Evolutionary conservation across 2,113 vertebrate genomes (phyloP).

Genomic region (Prolemur simus): DNA sequence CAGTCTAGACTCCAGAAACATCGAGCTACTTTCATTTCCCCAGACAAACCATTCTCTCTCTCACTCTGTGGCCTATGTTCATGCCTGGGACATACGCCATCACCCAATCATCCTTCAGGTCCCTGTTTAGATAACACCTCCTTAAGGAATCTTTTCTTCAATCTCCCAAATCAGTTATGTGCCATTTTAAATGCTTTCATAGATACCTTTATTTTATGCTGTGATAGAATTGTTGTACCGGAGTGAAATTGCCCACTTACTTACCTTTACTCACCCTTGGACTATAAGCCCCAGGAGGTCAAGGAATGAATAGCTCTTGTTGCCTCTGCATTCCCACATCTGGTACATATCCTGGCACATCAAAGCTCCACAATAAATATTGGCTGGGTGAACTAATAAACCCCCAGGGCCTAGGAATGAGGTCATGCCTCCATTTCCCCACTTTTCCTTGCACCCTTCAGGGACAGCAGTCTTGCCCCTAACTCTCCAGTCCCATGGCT

Average conservation of each 20-base stretch:
- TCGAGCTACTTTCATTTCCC: constrained; percentile 6
- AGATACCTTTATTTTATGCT: background rate
- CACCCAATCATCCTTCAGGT: background rate
- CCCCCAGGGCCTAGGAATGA: background rate
- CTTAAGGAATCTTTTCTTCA: background rate
- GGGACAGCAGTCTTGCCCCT: background rate
- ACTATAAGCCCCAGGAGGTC: background rate
- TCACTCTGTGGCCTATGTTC: background rate
- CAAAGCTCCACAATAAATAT: background rate
- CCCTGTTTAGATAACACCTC: background rate
- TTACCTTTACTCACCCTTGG: background rate
- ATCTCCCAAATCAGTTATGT: background rate
- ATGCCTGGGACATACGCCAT: background rate
- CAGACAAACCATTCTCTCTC: background rate
- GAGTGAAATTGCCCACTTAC: background rate
- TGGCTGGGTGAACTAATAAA: background rate
- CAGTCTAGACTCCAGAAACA: background rate
- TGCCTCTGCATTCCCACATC: background rate
- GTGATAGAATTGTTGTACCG: background rate
- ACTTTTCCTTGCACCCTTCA: background rate
- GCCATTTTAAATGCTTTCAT: background rate
- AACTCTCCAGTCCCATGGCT: background rate
- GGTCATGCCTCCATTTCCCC: background rate
- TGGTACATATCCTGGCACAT: background rate
- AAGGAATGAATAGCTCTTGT: background rate